A percentile compares a stretch with the other conserved stretches of the same genome.
Evolutionary conservation across 2,113 vertebrate species (phyloP).

Genomic region (Chionomys nivalis): DNA sequence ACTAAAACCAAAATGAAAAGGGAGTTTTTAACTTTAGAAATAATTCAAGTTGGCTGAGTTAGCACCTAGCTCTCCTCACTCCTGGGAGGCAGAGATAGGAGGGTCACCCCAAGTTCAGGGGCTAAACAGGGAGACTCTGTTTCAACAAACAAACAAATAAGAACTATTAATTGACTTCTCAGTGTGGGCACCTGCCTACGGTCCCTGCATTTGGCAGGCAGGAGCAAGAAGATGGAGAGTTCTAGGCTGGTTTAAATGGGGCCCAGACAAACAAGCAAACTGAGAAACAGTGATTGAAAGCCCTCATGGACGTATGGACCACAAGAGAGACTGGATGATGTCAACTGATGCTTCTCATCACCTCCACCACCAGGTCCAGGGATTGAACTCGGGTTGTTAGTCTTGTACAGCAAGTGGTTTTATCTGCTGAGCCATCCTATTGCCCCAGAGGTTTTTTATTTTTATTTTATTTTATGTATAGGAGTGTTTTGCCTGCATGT

Average conservation of each 20-base stretch:
- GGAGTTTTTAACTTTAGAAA: conserved; percentile 14
- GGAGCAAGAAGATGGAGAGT: neutral
- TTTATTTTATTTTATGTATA: neutral
- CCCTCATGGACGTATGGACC: neutral
- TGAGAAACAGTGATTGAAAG: neutral
- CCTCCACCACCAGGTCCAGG: neutral
- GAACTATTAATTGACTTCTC: neutral
- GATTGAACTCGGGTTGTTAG: neutral
- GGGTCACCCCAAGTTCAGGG: neutral
- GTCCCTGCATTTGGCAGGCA: neutral
- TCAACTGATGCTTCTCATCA: neutral
- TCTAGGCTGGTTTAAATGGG: neutral
- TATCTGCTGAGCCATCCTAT: neutral
- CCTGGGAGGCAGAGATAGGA: neutral
- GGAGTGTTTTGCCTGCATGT: neutral
- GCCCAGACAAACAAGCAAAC: neutral
- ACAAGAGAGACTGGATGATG: neutral
- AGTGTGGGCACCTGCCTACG: neutral
- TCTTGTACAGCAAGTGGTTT: neutral
- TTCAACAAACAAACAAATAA: neutral
- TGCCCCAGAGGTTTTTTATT: neutral
- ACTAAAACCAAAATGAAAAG: conserved; percentile 10
- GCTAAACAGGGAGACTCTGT: neutral
- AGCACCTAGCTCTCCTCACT: neutral
- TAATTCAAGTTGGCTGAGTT: neutral